A percentile compares a stretch with the other conserved stretches of the same genome.
Conservation (phyloP, 2,797 vertebrate genomes). For the Hyperoplus immaculatus region DNA sequence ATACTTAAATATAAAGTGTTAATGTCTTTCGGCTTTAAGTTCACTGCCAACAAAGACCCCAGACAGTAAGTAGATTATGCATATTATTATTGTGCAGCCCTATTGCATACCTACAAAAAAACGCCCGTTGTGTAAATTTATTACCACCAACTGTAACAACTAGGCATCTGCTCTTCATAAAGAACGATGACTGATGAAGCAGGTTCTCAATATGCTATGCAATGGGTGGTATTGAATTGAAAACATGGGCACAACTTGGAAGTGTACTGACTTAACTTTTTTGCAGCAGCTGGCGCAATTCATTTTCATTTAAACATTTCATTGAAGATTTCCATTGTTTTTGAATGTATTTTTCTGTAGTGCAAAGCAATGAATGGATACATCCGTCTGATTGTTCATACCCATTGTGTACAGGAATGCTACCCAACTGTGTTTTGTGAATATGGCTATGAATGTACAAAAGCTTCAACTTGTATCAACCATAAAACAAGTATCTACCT, state of each 20-base stretch:
- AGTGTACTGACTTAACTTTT: not conserved
- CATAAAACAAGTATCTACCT: slow-evolving; percentile 70
- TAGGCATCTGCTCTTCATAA: slow-evolving; percentile 6
- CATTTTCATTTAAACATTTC: slow-evolving; percentile 1
- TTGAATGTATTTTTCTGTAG: not conserved
- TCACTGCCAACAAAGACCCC: too few relatives aligned
- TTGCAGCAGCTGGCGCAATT: slow-evolving; percentile 1
- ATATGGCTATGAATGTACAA: not conserved
- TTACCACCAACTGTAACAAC: slow-evolving; percentile 10
- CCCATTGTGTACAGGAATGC: not conserved
- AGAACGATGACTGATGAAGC: slow-evolving; percentile 20
- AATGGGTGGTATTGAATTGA: not conserved
- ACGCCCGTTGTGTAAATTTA: slow-evolving; percentile 16
- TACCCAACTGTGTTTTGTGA: not conserved
- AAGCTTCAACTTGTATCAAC: not conserved
- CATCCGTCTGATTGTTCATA: not conserved
- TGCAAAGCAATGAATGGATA: not conserved
- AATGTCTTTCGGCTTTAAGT: too few relatives aligned
- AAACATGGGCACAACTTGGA: not conserved
- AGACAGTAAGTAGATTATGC: too few relatives aligned
- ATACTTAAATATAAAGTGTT: too few relatives aligned
- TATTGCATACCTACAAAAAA: slow-evolving; percentile 22
- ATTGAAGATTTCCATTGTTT: not conserved
- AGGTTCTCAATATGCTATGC: not conserved
- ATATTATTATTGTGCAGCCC: too few relatives aligned